These are phyloP conservation scores for Drosophila cardini DNA, from an alignment of 1,140 invertebrate species.

Conservation along the genomic window DNA sequence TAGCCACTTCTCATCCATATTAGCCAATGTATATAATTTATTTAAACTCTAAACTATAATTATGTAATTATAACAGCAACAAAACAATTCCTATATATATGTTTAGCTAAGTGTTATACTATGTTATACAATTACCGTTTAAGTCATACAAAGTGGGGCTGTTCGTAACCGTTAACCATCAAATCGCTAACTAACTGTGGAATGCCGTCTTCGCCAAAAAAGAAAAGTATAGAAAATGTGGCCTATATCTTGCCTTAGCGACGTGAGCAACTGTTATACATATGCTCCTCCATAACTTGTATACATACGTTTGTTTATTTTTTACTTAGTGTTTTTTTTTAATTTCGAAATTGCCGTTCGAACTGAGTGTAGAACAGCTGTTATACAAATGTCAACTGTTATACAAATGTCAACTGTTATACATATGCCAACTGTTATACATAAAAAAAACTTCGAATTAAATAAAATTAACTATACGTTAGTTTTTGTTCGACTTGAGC, in stretches of 20 bases:
- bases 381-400: too few species aligned
- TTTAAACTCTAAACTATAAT: constrained; percentile 9
- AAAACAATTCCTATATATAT: constrained; percentile 36
- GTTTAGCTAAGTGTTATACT: constrained; percentile 41
- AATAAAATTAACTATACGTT: too few species aligned
- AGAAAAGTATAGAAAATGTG: background rate
- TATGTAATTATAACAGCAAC: constrained; percentile 20
- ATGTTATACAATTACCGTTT: constrained; percentile 25
- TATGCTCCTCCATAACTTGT: background rate
- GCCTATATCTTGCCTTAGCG: constrained; percentile 35
- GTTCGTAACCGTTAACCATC: constrained; percentile 14
- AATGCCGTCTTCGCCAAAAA: constrained; percentile 40
- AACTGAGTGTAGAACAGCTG: too few species aligned
- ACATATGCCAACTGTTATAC: too few species aligned
- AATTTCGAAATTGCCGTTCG: background rate
- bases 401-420: too few species aligned
- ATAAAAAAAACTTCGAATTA: too few species aligned
- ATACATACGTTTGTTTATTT: background rate
- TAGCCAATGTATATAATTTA: constrained; percentile 45
- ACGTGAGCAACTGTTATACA: constrained; percentile 35
- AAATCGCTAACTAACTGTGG: constrained; percentile 20
- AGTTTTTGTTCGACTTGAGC: too few species aligned
- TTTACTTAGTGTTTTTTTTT: background rate
- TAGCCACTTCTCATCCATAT: constrained; percentile 34
- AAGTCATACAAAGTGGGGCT: constrained; percentile 28